Evolutionary conservation across 2,797 vertebrate genomes (phyloP).

Genomic region (Melopsittacus undulatus): DNA sequence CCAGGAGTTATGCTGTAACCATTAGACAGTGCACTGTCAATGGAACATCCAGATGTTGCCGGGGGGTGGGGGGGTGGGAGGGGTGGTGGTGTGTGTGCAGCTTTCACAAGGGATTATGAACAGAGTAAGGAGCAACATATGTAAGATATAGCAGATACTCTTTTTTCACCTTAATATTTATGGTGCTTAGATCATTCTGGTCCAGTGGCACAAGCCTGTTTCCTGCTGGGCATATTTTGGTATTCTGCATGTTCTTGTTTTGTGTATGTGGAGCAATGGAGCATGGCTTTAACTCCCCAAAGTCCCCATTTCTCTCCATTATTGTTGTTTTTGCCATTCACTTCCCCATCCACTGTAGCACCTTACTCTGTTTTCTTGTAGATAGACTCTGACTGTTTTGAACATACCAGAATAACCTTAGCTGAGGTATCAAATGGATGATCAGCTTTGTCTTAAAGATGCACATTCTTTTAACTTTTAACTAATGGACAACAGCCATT

Average conservation of each 20-base stretch:
- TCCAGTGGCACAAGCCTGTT: background rate
- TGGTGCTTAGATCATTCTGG: background rate
- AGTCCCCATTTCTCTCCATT: background rate
- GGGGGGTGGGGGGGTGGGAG: background rate
- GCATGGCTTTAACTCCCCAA: background rate
- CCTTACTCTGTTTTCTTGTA: background rate
- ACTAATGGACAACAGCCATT: background rate
- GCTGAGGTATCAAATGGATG: background rate
- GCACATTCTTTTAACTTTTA: background rate
- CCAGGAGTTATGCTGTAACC: constrained; percentile 26
- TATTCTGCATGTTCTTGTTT: background rate
- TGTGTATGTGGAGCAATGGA: background rate
- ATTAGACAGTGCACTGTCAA: constrained; percentile 29
- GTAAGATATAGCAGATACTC: background rate
- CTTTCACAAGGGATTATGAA: background rate
- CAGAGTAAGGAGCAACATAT: background rate
- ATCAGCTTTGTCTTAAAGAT: background rate
- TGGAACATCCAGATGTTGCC: background rate
- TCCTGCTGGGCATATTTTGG: background rate
- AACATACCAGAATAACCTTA: background rate
- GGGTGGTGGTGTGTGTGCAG: background rate
- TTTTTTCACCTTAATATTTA: background rate
- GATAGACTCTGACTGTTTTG: background rate
- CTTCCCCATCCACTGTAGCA: background rate
- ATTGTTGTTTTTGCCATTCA: background rate